A percentile compares a stretch with the other conserved stretches of the same genome.
phyloP scores from a whole-genome alignment of 2,888 invertebrate species.

The Tipula unca region DNA sequence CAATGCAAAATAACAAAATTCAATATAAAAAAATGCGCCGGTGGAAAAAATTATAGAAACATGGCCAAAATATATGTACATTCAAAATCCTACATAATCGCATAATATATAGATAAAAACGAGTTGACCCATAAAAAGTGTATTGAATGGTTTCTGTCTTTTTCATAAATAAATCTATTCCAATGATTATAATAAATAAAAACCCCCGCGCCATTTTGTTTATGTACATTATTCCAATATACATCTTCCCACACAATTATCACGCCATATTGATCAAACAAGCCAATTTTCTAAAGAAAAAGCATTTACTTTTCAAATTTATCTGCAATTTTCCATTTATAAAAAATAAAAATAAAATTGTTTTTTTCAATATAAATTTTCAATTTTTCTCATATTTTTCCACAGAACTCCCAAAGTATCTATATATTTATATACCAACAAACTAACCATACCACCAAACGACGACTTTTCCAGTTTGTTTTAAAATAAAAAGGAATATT shows the following conservation, averaged over 20 bases:
- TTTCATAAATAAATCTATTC: background rate
- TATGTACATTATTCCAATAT: background rate
- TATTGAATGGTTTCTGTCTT: background rate
- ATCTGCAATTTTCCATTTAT: conserved; percentile 2
- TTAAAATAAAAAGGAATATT: background rate
- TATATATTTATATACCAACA: background rate
- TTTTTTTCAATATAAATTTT: background rate
- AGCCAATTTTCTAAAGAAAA: background rate
- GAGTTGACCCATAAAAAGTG: background rate
- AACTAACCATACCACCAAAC: background rate
- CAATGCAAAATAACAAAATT: background rate
- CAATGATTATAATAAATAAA: background rate
- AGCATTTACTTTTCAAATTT: background rate
- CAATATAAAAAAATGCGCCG: background rate
- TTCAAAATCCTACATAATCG: background rate
- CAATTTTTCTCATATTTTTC: background rate
- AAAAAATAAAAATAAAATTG: background rate
- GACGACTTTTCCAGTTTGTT: background rate
- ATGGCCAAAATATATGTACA: background rate
- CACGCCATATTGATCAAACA: background rate
- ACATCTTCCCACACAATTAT: background rate
- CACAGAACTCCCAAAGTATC: background rate
- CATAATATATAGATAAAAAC: background rate
- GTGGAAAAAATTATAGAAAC: background rate
- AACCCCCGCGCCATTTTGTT: background rate